Evolutionary conservation across 1,140 invertebrate genomes (phyloP).

Genomic region (Acarapis woodi): DNA sequence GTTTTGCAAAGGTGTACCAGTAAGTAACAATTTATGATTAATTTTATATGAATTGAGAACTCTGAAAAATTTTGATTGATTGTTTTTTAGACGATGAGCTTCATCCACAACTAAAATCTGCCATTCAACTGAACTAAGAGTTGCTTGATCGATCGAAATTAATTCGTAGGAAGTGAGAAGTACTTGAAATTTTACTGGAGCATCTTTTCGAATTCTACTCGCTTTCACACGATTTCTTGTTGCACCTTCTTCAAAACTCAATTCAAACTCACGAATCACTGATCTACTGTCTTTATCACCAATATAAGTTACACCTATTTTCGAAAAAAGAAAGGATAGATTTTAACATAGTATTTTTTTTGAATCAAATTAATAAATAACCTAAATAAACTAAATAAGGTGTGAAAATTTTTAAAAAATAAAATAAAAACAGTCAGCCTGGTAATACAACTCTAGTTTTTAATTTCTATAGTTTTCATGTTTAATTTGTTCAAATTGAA

Average conservation of each 20-base stretch:
- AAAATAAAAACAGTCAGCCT: too few relatives aligned
- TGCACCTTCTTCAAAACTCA: constrained; percentile 85
- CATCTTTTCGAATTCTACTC: constrained; percentile 37
- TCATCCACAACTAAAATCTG: constrained; percentile 93
- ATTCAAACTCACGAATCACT: constrained; percentile 82
- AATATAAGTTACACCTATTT: constrained; percentile 80
- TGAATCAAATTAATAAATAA: too few relatives aligned
- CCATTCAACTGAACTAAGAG: constrained; percentile 93
- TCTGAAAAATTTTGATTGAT: constrained; percentile 97
- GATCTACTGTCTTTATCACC: constrained; percentile 82
- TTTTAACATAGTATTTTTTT: too few relatives aligned
- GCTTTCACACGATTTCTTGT: constrained; percentile 51
- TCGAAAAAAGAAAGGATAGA: too few relatives aligned
- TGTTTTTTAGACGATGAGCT: constrained; percentile 92
- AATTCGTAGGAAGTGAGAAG: constrained; percentile 93
- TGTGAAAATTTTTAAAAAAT: too few relatives aligned
- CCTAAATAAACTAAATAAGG: too few relatives aligned
- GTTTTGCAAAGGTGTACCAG: constrained; percentile 95
- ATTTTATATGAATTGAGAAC: constrained; percentile 81
- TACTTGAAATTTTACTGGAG: constrained; percentile 86
- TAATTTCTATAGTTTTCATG: too few relatives aligned
- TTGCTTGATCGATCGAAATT: constrained; percentile 83
- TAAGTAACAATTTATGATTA: constrained; percentile 79
- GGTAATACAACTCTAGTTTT: too few relatives aligned
- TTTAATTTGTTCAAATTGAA: too few relatives aligned